Evolutionary conservation across 1,140 invertebrate genomes (phyloP).

Genomic region (Drosophila ironensis): DNA sequence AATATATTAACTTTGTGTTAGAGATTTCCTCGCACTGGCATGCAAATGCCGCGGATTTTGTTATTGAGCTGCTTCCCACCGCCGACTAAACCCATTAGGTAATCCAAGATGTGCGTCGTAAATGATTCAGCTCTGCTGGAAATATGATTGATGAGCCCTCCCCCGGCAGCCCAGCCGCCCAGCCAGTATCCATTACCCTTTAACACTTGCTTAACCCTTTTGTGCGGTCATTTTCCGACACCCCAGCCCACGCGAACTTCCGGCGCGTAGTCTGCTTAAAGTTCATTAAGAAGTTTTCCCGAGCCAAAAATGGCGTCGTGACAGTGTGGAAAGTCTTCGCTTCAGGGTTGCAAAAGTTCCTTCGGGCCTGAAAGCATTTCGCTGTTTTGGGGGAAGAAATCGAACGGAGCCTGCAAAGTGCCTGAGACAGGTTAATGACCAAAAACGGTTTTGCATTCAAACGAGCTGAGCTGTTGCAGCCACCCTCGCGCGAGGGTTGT

Average conservation of each 20-base stretch:
- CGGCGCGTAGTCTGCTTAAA: slow-evolving; percentile 39
- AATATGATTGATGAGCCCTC: slow-evolving; percentile 73
- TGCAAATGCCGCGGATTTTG: not conserved
- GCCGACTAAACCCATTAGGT: slow-evolving; percentile 29
- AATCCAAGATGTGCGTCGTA: slow-evolving; percentile 17
- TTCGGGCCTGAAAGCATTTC: slow-evolving; percentile 68
- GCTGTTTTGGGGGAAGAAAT: slow-evolving; percentile 30
- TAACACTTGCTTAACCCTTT: slow-evolving; percentile 78
- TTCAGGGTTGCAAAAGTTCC: slow-evolving; percentile 56
- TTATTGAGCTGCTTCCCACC: not conserved
- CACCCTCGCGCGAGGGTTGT: slow-evolving; percentile 61
- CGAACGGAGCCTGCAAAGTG: slow-evolving; percentile 59
- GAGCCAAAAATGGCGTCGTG: slow-evolving; percentile 59
- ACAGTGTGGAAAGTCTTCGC: slow-evolving; percentile 60
- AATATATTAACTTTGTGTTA: too few species aligned
- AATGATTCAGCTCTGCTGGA: slow-evolving; percentile 55
- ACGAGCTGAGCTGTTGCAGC: slow-evolving; percentile 41
- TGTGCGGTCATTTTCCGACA: slow-evolving; percentile 26
- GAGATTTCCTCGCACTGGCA: too few species aligned
- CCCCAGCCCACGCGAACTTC: not conserved
- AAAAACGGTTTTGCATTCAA: slow-evolving; percentile 76
- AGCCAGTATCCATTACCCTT: slow-evolving; percentile 16
- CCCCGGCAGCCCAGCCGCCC: not conserved
- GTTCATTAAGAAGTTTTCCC: slow-evolving; percentile 74
- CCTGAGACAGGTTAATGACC: slow-evolving; percentile 76